Conservation (phyloP, 1,140 invertebrate species). For the Pissodes strobi region DNA sequence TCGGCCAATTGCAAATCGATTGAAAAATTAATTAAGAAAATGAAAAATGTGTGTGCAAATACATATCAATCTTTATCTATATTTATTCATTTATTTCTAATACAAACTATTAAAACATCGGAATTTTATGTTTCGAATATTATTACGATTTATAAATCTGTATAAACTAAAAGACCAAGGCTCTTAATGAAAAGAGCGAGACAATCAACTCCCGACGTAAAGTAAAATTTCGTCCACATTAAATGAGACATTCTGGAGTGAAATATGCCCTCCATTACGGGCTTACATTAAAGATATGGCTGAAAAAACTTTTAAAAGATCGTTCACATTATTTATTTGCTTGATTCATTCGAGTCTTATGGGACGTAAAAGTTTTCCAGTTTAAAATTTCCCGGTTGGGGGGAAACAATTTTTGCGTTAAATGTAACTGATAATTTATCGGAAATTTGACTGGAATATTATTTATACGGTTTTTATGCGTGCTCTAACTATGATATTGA, state of each 20-base stretch:
- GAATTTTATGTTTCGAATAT: too few relatives aligned
- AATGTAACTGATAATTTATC: constrained; percentile 23
- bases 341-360: constrained; percentile 45
- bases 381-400: constrained; percentile 35
- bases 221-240: constrained; percentile 40
- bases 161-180: too few relatives aligned
- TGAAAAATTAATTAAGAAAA: too few relatives aligned
- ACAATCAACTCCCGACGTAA: constrained; percentile 27
- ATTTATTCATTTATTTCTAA: too few relatives aligned
- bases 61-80: too few relatives aligned
- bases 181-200: constrained; percentile 16
- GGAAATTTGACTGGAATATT: too few relatives aligned
- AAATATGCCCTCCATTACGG: constrained; percentile 52
- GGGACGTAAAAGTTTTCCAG: constrained; percentile 44
- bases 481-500: too few relatives aligned
- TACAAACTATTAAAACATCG: too few relatives aligned
- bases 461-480: too few relatives aligned
- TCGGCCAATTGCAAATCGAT: too few relatives aligned
- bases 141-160: too few relatives aligned
- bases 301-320: constrained; percentile 48
- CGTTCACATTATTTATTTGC: constrained; percentile 47
- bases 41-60: too few relatives aligned
- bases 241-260: constrained; percentile 47
- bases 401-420: constrained; percentile 24
- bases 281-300: constrained; percentile 51